Evolutionary conservation across 1,140 invertebrate species (phyloP), one percentile per base, ranked within the genome.

Genomic region (Tetramorium parvispinum): DNA sequence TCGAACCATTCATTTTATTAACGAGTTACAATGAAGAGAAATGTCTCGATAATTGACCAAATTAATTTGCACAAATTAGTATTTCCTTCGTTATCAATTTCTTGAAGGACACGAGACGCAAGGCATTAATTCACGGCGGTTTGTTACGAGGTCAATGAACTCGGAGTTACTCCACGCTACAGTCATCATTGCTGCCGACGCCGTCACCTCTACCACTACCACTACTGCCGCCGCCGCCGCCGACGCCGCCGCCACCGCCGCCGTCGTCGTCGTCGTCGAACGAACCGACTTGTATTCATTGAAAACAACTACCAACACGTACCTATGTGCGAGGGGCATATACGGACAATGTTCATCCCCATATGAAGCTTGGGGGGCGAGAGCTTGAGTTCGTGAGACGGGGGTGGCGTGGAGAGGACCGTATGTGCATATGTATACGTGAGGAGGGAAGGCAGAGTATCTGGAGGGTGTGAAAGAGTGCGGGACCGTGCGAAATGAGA

Each of bases 81-180:
- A 24, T 43, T 83, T 83, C 55, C 77, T 59, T 57, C 71, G 49
- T 7, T n/a, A 16, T 61, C 51, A n/a, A n/a, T 40, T 24, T 40
- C 6, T 24, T 55, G 5, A 18, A 43, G 43, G 59, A 81, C 71
- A 66, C 43, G 76, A 86, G 70, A 76, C 66, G 81, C 82, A 68
- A 85, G 87, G 88, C 92, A 75, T 92, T 93, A 92, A 94, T 94
- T 93, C 92, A 86, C 82, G 89, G 90, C 86, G 78, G 89, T 91
- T 91, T 91, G 93, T 94, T 91, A 89, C 85, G 92, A 71, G 92
- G 93, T 93, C 93, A 92, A 75, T 90, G 93, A 93, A 92, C 93
- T 89, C 89, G 88, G 85, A 89, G 88, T 83, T 88, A 66, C 73
- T 91, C 55, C 53, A 82, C 46, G 86, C 76, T 59, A 75, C 77